Evolutionary conservation across 2,888 invertebrate species (phyloP), one percentile per base, ranked within the genome.

Genomic region (Physocephala rufipes): DNA sequence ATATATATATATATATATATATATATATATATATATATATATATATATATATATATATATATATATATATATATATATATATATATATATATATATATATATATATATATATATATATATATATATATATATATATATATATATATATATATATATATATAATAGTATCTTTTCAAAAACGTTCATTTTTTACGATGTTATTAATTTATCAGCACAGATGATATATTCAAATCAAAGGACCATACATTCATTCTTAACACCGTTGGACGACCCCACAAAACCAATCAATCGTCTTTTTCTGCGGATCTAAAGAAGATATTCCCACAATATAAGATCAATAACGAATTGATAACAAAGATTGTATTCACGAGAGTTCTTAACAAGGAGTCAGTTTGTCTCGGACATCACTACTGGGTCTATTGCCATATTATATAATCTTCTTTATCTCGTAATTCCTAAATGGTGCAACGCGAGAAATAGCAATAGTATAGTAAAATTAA

Each of bases 361-460:
- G 13, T 13, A 15, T 59, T 26, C 43, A 5, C 19, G n/a, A 24
- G 47, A 64, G 28, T n/a, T 26, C 16, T 1, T 49, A 9, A 63
- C 28, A 65, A 65, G 51, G 16, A 24, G 51, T 7, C 26, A 64
- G 2, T 13, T 16, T 26, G n/a, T 28, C 15, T 15, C n/a, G 5
- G 36, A 36, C 36, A 36, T 36, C 4, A 36, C 9, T 36, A 7
- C 9, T n/a, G n/a, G n/a, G n/a, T 9, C 9, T 49, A 51, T 51
- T 13, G 28, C 19, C 7, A 65, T 15, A 30, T 65, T 47, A 30
- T 24, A 26, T 21, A 64, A 13, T 16, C 13, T 64, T n/a, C 45
- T 47, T 53, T 51, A 5, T 28, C n/a, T 19, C 65, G 51, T 53
- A 36, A 66, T 66, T 19, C n/a, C 51, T 51, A 66, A 53, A 66